Base-by-base conservation (phyloP, 2,888 invertebrate genomes). In the Zelleria hepariella region DNA sequence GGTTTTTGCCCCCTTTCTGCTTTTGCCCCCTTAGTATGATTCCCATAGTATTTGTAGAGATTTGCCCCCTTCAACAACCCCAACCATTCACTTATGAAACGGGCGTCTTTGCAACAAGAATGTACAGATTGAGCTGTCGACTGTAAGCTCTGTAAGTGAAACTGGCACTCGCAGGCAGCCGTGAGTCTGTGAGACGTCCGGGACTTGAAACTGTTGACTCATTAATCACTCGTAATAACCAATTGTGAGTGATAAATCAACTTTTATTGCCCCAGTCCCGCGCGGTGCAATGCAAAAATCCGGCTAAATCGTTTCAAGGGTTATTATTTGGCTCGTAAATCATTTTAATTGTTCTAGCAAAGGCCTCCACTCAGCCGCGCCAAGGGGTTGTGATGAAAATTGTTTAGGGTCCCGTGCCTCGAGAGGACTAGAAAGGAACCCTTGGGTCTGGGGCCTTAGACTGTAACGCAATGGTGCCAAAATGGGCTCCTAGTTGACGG, bases 311-410 rank as follows among this genome's bases (percentile, higher is more conserved):
- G 79, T 74, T 75, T 77, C 76, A 78, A 80, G 79, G 82, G 78
- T 77, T 80, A 82, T 86, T 84, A 81, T 83, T 80, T 80, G 77
- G 69, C 66, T 73, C 76, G 79, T 85, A 82, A 86, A 86, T 86
- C 84, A 82, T 77, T 74, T 78, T 86, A 84, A 86, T 86, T 84
- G 82, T 82, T 80, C 80, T 80, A 73, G 75, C 72, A 71, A 48
- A 57, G 57, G 47, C 47, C 24, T 7, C 18, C 24, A 23, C 55
- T 55, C 18, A 21, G 32, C 10, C 32, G 5, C 15, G 32, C 32
- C 15, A 55, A 55, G 20, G 32, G 32, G 27, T 51, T 51, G 1
- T 32, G 27, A 21, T 20, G 27, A 26, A 18, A n/a, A n/a, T 20
- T 55, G 25, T 55, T 42, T 42, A 15, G 32, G 15, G 32, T 42